Conservation (phyloP, 2,113 vertebrate genomes). For the Tor tambroides region DNA sequence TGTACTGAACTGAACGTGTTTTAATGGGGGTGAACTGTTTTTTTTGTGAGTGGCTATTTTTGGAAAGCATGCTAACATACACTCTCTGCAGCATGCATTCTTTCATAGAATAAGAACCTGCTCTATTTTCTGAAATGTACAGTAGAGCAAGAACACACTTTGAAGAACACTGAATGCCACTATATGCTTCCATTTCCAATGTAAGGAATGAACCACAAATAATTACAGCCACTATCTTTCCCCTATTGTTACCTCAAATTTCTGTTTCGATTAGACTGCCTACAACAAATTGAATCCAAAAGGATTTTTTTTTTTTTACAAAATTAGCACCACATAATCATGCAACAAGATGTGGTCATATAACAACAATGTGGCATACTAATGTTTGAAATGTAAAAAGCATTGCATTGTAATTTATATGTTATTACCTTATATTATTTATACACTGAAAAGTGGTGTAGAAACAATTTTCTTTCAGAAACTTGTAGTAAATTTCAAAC, state of each 20-base stretch:
- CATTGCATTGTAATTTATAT: too few relatives aligned
- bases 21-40: background rate
- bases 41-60: background rate
- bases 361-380: background rate
- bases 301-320: too few relatives aligned
- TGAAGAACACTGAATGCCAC: background rate
- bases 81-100: background rate
- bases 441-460: background rate
- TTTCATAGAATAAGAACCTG: background rate
- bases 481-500: too few relatives aligned
- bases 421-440: background rate
- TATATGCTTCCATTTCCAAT: background rate
- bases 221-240: background rate
- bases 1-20: background rate
- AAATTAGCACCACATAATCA: background rate
- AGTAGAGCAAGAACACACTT: background rate
- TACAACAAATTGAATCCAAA: background rate
- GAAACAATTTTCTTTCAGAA: too few relatives aligned
- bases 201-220: background rate
- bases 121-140: background rate
- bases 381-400: background rate
- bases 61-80: background rate
- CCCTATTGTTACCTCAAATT: too few relatives aligned
- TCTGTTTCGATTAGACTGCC: background rate
- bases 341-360: background rate